These are phyloP conservation scores for Bubalus kerabau DNA, from an alignment of 2,113 vertebrate genomes.

Conservation along the genomic window DNA sequence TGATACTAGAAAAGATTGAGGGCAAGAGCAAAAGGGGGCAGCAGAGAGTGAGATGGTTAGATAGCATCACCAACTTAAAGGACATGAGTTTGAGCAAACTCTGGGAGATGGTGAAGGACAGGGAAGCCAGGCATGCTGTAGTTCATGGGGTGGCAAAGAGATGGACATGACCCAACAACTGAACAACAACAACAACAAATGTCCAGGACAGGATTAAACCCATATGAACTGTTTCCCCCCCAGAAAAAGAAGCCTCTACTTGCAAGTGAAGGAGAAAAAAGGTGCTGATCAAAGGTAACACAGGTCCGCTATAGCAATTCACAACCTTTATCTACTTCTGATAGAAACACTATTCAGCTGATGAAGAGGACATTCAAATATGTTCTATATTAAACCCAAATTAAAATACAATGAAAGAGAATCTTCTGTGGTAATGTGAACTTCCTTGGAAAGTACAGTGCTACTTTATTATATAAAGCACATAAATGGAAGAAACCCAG, in stretches of 20 bases:
- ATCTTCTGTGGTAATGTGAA: slow-evolving; percentile 33
- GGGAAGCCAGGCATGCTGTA: neutral
- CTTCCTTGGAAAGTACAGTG: slow-evolving; percentile 24
- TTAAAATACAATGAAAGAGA: slow-evolving; percentile 55
- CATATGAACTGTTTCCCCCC: neutral
- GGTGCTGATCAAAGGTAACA: neutral
- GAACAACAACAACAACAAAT: neutral
- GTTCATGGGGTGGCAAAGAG: neutral
- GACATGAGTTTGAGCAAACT: neutral
- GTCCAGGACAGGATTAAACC: neutral
- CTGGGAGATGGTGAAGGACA: neutral
- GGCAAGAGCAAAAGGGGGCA: neutral
- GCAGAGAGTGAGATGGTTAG: neutral
- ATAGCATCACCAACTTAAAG: neutral
- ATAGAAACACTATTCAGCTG: slow-evolving; percentile 18
- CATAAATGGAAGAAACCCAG: slow-evolving; percentile 26
- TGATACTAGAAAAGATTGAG: neutral
- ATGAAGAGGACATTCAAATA: slow-evolving; percentile 13
- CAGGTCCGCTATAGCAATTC: neutral
- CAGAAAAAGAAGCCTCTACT: neutral
- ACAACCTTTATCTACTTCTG: slow-evolving; percentile 20
- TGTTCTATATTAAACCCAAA: slow-evolving; percentile 41
- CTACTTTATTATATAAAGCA: slow-evolving; percentile 47
- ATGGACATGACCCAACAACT: neutral
- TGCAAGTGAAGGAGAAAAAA: neutral